A percentile compares a stretch with the other conserved stretches of the same genome.
Conservation (phyloP, 2,797 vertebrate genomes). For the Anguilla marmorata region DNA sequence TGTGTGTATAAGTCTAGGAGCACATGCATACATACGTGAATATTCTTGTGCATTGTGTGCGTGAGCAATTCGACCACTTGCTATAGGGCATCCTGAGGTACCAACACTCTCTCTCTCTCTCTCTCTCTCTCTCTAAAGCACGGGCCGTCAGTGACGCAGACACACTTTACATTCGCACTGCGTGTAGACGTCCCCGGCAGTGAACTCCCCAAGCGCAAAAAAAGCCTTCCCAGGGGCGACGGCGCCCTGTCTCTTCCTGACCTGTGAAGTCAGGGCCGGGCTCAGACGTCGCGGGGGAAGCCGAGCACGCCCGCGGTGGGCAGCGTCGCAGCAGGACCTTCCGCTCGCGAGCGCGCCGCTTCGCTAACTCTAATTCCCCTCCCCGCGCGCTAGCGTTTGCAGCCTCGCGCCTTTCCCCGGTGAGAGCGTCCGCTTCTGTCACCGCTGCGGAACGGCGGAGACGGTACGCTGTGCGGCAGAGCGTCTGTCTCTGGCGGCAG, state of each 20-base stretch:
- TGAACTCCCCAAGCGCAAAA: conserved; percentile 40
- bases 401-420: not conserved
- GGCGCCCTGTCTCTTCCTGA: conserved; percentile 4
- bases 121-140: not conserved
- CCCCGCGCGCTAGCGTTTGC: not conserved
- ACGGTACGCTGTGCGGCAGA: not conserved
- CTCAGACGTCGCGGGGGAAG: not conserved
- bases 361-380: not conserved
- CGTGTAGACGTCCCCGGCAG: not conserved
- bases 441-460: not conserved
- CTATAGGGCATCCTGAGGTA: not conserved
- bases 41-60: not conserved
- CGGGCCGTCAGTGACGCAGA: not conserved
- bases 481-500: too few species aligned
- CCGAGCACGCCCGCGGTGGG: not conserved
- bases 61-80: not conserved
- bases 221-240: conserved; percentile 46
- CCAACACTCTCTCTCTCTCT: not conserved
- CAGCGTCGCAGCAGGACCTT: not conserved
- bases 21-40: not conserved
- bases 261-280: not conserved
- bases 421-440: not conserved
- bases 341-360: not conserved
- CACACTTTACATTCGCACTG: not conserved
- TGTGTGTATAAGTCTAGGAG: not conserved